phyloP scores from a whole-genome alignment of 2,113 vertebrate species.

The Siniperca chuatsi region DNA sequence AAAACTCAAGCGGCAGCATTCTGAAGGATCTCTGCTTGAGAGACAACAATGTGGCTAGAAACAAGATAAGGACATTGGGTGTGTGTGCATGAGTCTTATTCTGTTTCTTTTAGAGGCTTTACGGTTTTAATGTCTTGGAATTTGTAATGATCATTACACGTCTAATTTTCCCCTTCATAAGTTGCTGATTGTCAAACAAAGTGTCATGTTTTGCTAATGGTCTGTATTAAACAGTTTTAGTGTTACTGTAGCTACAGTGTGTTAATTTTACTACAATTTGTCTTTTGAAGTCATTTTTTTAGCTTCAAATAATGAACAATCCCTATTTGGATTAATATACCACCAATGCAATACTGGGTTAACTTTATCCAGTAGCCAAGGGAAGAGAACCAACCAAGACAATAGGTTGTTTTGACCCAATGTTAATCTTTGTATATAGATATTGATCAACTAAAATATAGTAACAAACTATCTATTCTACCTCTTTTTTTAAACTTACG shows the following conservation, averaged over 20 bases:
- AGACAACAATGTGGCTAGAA: slow-evolving; percentile 8
- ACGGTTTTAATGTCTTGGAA: slow-evolving; percentile 10
- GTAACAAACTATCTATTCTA: neutral
- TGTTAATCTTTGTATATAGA: too few species aligned
- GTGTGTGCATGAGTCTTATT: neutral
- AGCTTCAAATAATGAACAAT: too few species aligned
- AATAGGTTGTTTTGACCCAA: too few species aligned
- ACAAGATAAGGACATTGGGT: slow-evolving; percentile 33
- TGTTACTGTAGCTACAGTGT: too few species aligned
- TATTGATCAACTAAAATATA: neutral
- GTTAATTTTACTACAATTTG: too few species aligned
- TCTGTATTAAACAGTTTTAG: slow-evolving; percentile 17
- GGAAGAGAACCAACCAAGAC: too few species aligned
- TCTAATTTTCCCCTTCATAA: slow-evolving; percentile 38
- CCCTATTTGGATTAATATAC: neutral
- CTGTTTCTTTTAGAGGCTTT: neutral
- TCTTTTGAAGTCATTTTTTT: too few species aligned
- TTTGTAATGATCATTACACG: slow-evolving; percentile 20
- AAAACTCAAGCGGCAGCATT: too few species aligned
- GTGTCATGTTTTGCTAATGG: slow-evolving; percentile 7
- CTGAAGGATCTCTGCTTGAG: neutral
- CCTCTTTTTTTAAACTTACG: neutral
- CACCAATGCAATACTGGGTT: too few species aligned
- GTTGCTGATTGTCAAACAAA: slow-evolving; percentile 35
- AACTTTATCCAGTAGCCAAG: too few species aligned